Conservation (phyloP, 2,113 vertebrate genomes). For the Trinectes maculatus region DNA sequence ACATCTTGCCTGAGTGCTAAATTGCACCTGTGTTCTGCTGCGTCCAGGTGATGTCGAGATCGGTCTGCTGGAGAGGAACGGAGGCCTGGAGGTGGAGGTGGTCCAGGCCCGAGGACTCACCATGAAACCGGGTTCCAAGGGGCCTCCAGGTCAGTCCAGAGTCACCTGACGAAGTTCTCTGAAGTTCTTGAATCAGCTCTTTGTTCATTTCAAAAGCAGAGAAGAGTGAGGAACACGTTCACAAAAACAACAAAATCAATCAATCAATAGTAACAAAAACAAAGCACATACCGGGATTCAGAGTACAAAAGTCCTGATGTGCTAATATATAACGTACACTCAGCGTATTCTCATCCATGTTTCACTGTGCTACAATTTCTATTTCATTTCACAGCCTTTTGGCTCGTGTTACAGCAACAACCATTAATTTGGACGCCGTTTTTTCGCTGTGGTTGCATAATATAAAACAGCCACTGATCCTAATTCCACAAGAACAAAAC, state of each 20-base stretch:
- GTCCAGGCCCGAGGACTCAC: slow-evolving; percentile 96
- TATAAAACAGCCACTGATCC: slow-evolving; percentile 28
- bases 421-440: slow-evolving; percentile 6
- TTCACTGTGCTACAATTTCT: too few relatives aligned
- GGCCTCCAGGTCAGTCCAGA: slow-evolving; percentile 88
- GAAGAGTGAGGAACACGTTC: too few relatives aligned
- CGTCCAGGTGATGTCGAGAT: slow-evolving; percentile 94
- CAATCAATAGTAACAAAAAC: too few relatives aligned
- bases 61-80: slow-evolving; percentile 93
- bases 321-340: too few relatives aligned
- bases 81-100: slow-evolving; percentile 96
- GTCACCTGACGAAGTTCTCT: too few relatives aligned
- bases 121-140: slow-evolving; percentile 94
- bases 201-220: too few relatives aligned
- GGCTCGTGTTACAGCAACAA: slow-evolving; percentile 29
- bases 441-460: slow-evolving; percentile 45
- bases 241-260: too few relatives aligned
- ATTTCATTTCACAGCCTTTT: too few relatives aligned
- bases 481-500: slow-evolving; percentile 35
- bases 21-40: slow-evolving; percentile 2
- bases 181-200: too few relatives aligned
- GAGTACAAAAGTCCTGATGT: too few relatives aligned
- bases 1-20: not conserved
- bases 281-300: too few relatives aligned
- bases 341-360: too few relatives aligned